phyloP scores from a whole-genome alignment of 1,140 invertebrate genomes.

The Lordiphosa stackelbergi region DNA sequence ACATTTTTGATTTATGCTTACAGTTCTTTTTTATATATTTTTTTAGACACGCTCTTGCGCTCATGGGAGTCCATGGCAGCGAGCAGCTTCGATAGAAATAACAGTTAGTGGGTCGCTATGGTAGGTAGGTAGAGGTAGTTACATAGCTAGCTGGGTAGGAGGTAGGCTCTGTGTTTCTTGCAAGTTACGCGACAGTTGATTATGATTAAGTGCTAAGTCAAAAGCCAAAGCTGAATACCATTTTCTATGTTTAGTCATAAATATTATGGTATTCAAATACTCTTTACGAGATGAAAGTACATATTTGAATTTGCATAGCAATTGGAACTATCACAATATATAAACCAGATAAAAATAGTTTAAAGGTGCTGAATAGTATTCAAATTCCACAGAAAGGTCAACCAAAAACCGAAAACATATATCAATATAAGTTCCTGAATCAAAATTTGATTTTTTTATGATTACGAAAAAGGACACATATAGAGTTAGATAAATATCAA shows the following conservation, averaged over 20 bases:
- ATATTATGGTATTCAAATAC: constrained; percentile 3
- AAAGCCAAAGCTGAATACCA: constrained; percentile 46
- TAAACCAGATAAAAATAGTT: too few relatives aligned
- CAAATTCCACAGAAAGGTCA: too few relatives aligned
- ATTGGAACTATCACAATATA: too few relatives aligned
- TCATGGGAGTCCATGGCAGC: constrained; percentile 36
- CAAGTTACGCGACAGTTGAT: constrained; percentile 72
- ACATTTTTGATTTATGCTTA: constrained; percentile 68
- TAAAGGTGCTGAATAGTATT: too few relatives aligned
- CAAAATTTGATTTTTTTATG: too few relatives aligned
- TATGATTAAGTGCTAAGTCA: constrained; percentile 74
- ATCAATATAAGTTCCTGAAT: too few relatives aligned
- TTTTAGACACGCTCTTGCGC: constrained; percentile 32
- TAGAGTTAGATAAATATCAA: too few relatives aligned
- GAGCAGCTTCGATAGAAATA: constrained; percentile 27
- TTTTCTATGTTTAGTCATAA: constrained; percentile 12
- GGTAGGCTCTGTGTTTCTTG: constrained; percentile 45
- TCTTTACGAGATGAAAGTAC: neutral
- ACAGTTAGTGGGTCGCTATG: constrained; percentile 45
- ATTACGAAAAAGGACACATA: too few relatives aligned
- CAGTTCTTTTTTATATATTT: constrained; percentile 28
- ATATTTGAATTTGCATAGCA: too few relatives aligned
- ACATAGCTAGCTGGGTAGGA: constrained; percentile 22
- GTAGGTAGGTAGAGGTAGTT: constrained; percentile 27
- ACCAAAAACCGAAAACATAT: too few relatives aligned